Evolutionary conservation across 2,888 invertebrate species (phyloP), one percentile per base, ranked within the genome.

Genomic region (Hydrotaea diabolus): DNA sequence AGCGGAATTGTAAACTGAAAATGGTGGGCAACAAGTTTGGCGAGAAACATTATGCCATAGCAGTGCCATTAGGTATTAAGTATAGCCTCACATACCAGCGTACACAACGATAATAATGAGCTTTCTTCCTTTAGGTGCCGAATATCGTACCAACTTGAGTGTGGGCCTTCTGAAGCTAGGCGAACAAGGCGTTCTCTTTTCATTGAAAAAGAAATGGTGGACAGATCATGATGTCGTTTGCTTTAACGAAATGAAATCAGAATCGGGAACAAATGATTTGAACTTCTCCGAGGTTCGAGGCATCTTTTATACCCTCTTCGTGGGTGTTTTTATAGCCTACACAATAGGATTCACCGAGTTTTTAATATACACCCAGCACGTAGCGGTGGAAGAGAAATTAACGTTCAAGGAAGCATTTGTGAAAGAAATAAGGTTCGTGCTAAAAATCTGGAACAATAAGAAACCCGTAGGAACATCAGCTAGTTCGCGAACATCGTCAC

Each of bases 191-290:
- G 94, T 94, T 84, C 93, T 99, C 39, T 95, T 95, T 57, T 94
- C 94, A 69, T 92, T 99, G 46, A 98, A 98, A 92, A 95, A 96
- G 64, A 96, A 95, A 89, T 99, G 98, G 98, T 99, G 98, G 98
- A 95, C 95, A 88, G 93, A 94, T 90, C 94, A 93, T 84, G 93
- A 95, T 13, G 93, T 94, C 0, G 82, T 81, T 0, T 80, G 81
- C 85, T 89, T 74, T 46, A 75, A 9, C 62, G 85, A 87, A 53
- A 89, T 86, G 0, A 82, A 87, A 3, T 87, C 87, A 53, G 74
- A 86, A 5, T 77, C 84, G 0, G 88, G 78, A 11, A 89, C 91
- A 0, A 86, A 86, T 0, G 89, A 88, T 77, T 86, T 90, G 88
- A 88, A 83, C 23, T 90, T 92, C 43, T 90, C 89, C 31, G 97